Evolutionary conservation across 2,888 invertebrate genomes (phyloP).

Genomic region (Allolobophora icterica): DNA sequence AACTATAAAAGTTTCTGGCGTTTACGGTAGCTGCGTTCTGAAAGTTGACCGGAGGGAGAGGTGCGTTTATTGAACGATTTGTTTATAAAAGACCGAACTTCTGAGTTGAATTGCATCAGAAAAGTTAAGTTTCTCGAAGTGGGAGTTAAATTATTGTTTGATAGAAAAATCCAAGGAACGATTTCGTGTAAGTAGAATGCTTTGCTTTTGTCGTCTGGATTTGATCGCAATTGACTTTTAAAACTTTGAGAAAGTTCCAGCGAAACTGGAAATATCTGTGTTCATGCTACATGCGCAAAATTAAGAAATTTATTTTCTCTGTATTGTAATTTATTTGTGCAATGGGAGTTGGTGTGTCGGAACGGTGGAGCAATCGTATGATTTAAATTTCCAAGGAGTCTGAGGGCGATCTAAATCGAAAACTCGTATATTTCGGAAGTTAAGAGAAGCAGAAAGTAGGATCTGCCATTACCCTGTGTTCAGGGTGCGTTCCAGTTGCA

Average conservation of each 20-base stretch:
- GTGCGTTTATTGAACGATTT: background rate
- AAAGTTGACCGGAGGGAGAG: background rate
- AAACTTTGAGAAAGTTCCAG: background rate
- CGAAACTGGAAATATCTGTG: background rate
- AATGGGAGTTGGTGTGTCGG: background rate
- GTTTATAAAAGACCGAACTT: conserved; percentile 1
- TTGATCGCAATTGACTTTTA: background rate
- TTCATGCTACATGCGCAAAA: background rate
- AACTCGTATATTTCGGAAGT: background rate
- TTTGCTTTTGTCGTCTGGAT: background rate
- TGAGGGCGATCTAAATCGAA: background rate
- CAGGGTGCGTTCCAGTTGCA: no score
- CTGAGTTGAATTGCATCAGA: background rate
- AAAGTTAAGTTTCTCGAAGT: background rate
- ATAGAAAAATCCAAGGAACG: background rate
- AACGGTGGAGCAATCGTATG: background rate
- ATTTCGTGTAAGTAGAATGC: background rate
- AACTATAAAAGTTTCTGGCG: background rate
- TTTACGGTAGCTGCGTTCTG: background rate
- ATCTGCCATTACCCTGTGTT: background rate
- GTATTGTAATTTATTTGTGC: background rate
- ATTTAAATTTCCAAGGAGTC: background rate
- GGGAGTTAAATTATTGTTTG: background rate
- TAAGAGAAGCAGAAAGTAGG: background rate
- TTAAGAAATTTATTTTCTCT: background rate